Percentiles rank a stretch among this genome's conserved stretches.
Evolutionary conservation across 2,797 vertebrate species (phyloP).

Genomic region (Danio kyathit): DNA sequence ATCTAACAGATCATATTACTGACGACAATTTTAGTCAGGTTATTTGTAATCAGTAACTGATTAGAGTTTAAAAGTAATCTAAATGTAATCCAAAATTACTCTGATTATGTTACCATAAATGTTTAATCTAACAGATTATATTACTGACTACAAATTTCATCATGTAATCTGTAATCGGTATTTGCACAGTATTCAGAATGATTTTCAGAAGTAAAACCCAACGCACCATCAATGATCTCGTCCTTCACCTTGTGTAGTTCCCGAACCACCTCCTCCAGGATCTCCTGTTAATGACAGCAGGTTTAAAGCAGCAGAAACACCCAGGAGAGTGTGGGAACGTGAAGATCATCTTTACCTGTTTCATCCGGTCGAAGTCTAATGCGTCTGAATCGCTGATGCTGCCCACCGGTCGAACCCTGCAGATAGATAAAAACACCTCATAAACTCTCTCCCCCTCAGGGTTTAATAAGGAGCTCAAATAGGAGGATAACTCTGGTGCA

Average conservation of each 20-base stretch:
- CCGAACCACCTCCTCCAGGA: conserved; percentile 97
- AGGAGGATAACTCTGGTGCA: too few relatives aligned
- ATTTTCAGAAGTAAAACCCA: neutral
- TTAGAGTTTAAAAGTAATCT: too few relatives aligned
- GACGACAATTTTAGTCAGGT: too few relatives aligned
- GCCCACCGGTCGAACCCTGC: conserved; percentile 91
- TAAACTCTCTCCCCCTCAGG: neutral
- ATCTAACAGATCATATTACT: too few relatives aligned
- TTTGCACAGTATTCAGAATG: neutral
- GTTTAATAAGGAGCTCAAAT: too few relatives aligned
- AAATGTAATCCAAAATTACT: too few relatives aligned
- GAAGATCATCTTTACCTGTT: conserved; percentile 84
- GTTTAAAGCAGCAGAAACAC: neutral
- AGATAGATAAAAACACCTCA: conserved; percentile 5
- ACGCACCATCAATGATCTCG: conserved; percentile 97
- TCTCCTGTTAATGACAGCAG: conserved; percentile 83
- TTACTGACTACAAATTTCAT: neutral
- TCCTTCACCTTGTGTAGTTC: conserved; percentile 99
- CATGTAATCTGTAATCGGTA: too few relatives aligned
- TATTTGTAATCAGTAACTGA: too few relatives aligned
- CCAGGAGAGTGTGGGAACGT: neutral
- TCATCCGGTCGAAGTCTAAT: conserved; percentile 97
- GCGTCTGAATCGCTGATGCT: conserved; percentile 89
- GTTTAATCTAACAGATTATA: too few relatives aligned
- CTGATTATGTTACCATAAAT: too few relatives aligned